Evolutionary conservation across 1,140 invertebrate genomes (phyloP), one percentile per base, ranked within the genome.

Genomic region (Ceratina calcarata): DNA sequence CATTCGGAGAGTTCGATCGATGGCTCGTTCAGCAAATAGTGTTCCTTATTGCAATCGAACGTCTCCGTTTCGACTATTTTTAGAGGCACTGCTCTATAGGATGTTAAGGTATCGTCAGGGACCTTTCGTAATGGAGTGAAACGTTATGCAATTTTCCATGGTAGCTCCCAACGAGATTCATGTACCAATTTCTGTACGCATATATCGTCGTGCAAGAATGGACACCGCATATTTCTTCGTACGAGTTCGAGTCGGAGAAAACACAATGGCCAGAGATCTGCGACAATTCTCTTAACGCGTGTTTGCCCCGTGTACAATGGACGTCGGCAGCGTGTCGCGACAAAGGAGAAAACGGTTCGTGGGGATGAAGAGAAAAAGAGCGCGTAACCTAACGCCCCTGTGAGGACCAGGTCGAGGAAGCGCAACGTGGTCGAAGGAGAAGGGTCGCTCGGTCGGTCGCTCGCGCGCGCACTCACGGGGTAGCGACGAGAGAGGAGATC

Each of bases 331-430:
- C 57, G 76, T 12, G 67, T 64, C 64, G 15, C 58, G 58, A 62
- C 76, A 71, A 64, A 78, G 68, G 55, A 13, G 16, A 13, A 12
- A 45, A 13, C 24, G 16, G 49, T 65, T 64, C 68, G 10, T 32
- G 60, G 61, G 60, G 57, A 27, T n/a, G 77, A 65, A 61, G 62
- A 65, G 71, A 80, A 68, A 72, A 78, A 77, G 53, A 74, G 27
- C 70, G 72, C 65, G 76, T 85, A 85, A 86, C 51, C 67, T 65
- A 80, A 86, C 72, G 75, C 80, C 45, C 24, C 55, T 76, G 67
- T 8, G 64, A 78, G 61, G 20, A 73, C 60, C 49, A 76, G 61
- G 60, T 62, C 27, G 67, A 68, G 75, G 55, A 67, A 78, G 71
- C 32, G 75, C 61, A 65, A 77, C 45, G 70, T 67, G 58, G 16